phyloP scores from a whole-genome alignment of 2,888 invertebrate genomes.

The Luffia ferchaultella region DNA sequence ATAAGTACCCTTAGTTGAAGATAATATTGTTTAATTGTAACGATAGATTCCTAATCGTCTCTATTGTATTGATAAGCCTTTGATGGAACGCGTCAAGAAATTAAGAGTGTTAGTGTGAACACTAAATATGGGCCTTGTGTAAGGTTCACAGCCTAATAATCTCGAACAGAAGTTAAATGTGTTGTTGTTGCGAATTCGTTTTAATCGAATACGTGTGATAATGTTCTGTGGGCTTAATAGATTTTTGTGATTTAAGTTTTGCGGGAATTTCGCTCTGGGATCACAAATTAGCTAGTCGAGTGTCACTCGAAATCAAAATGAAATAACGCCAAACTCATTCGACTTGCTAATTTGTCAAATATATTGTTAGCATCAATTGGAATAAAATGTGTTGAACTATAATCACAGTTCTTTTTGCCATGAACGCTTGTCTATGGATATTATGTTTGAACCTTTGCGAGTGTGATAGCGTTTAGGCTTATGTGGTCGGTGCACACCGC shows the following conservation, averaged over 20 bases:
- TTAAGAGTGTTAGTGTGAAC: neutral
- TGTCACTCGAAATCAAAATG: too few species aligned
- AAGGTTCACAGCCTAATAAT: neutral
- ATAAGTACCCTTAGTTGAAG: neutral
- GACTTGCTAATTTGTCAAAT: too few species aligned
- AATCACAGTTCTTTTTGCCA: neutral
- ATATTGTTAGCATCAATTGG: too few species aligned
- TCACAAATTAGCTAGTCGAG: too few species aligned
- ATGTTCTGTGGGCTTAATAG: conserved; percentile 13
- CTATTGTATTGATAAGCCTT: neutral
- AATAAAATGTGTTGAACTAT: neutral
- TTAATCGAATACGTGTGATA: conserved; percentile 17
- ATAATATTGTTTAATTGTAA: neutral
- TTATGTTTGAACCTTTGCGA: neutral
- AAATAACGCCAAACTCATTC: too few species aligned
- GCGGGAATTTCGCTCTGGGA: too few species aligned
- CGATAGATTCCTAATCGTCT: too few species aligned
- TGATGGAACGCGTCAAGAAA: neutral
- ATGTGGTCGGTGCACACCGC: neutral
- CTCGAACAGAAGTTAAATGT: neutral
- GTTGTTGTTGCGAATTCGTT: neutral
- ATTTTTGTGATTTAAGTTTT: neutral
- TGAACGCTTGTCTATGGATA: neutral
- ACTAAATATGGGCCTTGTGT: neutral
- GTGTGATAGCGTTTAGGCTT: neutral